A percentile compares a stretch with the other conserved stretches of the same genome.
Evolutionary conservation across 2,797 vertebrate genomes (phyloP).

Genomic region (Cossypha dichroa): DNA sequence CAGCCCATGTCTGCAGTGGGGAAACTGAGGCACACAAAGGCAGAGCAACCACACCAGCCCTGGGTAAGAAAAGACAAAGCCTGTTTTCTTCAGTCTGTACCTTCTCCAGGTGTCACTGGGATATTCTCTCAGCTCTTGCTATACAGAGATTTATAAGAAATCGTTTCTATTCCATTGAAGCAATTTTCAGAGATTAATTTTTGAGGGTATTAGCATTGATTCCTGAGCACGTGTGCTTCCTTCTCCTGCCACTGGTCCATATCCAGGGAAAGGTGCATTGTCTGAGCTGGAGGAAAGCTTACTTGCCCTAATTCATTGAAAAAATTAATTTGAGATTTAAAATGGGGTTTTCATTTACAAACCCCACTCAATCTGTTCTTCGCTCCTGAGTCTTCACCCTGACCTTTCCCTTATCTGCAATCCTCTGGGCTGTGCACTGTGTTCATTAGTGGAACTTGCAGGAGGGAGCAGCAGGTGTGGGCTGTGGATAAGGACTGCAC

Average conservation of each 20-base stretch:
- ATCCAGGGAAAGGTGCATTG: neutral
- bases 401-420: slow-evolving; percentile 20
- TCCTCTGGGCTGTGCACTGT: neutral
- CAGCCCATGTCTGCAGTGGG: neutral
- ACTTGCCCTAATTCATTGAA: slow-evolving; percentile 4
- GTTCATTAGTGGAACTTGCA: neutral
- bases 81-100: neutral
- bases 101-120: neutral
- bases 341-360: slow-evolving; percentile 16
- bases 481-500: slow-evolving; percentile 16
- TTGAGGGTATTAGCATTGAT: slow-evolving; percentile 21
- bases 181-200: slow-evolving; percentile 29
- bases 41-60: neutral
- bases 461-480: slow-evolving; percentile 55
- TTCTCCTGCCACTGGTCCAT: neutral
- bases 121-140: neutral
- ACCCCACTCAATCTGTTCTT: neutral
- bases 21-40: neutral
- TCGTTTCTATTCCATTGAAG: slow-evolving; percentile 1
- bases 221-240: neutral
- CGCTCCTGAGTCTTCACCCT: neutral
- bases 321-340: slow-evolving; percentile 42
- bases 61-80: neutral
- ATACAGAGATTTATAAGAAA: neutral
- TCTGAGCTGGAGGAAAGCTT: neutral